Evolutionary conservation across 1,140 invertebrate species (phyloP), one percentile per base, ranked within the genome.

Genomic region (Trichogramma pretiosum): DNA sequence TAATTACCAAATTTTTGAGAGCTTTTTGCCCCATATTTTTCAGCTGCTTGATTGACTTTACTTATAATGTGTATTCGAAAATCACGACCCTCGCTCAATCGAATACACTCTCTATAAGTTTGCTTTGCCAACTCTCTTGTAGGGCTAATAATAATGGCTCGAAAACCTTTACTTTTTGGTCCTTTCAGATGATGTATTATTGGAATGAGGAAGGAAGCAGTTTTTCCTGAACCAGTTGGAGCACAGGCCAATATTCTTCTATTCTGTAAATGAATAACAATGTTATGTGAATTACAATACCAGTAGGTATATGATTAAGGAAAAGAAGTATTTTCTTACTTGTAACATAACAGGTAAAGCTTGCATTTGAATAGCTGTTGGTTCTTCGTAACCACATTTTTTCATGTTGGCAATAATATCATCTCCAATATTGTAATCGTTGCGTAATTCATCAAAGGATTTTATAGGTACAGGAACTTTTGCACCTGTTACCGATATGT

Each of bases 321-420:
- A 43, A 43, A 30, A 32, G 7, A 10, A 32, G 11, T 38, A 37
- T 35, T 42, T 24, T 38, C 38, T 68, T 64, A 84, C 83, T 68
- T 83, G 71, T 36, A 95, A 63, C 82, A 98, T 84, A 30, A 87
- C 76, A 13, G 95, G 90, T 52, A 97, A 79, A 0, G 89, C 85
- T 74, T 98, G 93, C 78, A 92, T 88, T 72, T 99, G 95, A 58
- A 98, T 87, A 0, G 93, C 83, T 7, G 95, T 97, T 9, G 94
- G 94, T 45, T 75, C 71, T 1, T 62, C 61, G 60, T 94, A 97
- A 1, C 84, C 83, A 61, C 81, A 82, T 21, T 75, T 72, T 19
- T 64, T 68, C 2, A 97, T 73, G 63, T 93, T 96, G 30, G 83
- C 63, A 11, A 87, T 63, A 0, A 97, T 62, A 38, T 75, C 69